These are phyloP conservation scores for Noctua fimbriata DNA, from an alignment of 2,888 invertebrate genomes.

Conservation along the genomic window DNA sequence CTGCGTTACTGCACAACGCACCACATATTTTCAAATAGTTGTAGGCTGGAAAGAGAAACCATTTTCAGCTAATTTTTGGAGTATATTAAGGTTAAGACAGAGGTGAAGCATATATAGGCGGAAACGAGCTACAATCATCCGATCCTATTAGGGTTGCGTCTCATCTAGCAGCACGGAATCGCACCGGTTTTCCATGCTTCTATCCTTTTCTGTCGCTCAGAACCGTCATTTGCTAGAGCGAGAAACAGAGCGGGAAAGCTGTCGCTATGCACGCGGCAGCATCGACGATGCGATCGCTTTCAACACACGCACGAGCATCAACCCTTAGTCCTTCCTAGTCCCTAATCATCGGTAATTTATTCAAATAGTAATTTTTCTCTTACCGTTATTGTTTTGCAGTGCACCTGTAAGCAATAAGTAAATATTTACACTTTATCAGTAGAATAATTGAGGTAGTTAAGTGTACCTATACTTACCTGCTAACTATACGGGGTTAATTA, in stretches of 20 bases:
- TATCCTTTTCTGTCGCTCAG: neutral
- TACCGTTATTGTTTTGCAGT: constrained; percentile 76
- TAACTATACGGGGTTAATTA: constrained; percentile 18
- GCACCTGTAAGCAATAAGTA: constrained; percentile 72
- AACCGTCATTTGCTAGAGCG: neutral
- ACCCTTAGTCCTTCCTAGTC: neutral
- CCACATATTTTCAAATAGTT: constrained; percentile 96
- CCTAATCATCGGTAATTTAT: neutral
- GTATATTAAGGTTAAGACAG: neutral
- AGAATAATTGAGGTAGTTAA: neutral
- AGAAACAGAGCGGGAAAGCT: neutral
- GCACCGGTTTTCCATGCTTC: neutral
- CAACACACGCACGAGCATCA: neutral
- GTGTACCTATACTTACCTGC: neutral
- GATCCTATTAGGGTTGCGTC: neutral
- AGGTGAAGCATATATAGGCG: neutral
- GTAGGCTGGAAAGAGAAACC: constrained; percentile 89
- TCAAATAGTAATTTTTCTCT: constrained; percentile 5
- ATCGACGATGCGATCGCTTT: neutral
- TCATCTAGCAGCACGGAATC: neutral
- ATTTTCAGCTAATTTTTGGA: neutral
- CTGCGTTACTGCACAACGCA: constrained; percentile 98
- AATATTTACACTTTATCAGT: constrained; percentile 12
- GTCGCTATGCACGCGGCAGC: neutral
- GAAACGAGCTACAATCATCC: neutral